Percentiles rank a stretch among this genome's conserved stretches.
Conservation (phyloP, 1,140 invertebrate genomes). For the Bombus ignitus region DNA sequence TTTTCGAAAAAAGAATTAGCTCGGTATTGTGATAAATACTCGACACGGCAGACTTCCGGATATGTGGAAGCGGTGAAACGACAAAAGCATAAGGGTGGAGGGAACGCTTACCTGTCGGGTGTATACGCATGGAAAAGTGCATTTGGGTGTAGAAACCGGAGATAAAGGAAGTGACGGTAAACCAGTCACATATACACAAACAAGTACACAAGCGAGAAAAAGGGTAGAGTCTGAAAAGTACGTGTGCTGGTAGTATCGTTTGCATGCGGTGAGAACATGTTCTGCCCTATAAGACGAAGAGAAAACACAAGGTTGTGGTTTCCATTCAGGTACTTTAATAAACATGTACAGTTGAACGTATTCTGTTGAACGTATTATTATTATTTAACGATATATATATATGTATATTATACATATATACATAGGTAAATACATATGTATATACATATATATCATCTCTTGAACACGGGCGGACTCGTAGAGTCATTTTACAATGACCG, state of each 20-base stretch:
- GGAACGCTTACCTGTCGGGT: background rate
- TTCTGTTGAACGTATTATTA: conserved; percentile 24
- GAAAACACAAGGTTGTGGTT: conserved; percentile 39
- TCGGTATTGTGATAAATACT: background rate
- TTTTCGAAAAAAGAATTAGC: background rate
- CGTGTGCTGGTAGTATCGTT: conserved; percentile 20
- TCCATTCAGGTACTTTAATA: conserved; percentile 56
- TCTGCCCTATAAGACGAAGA: background rate
- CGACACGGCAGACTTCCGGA: no score
- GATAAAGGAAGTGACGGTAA: background rate
- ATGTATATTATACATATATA: background rate
- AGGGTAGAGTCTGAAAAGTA: background rate
- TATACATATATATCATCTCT: conserved; percentile 39
- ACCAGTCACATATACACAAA: background rate
- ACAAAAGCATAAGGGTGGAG: background rate
- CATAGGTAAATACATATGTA: no score
- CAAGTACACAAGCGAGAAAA: background rate
- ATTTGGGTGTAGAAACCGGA: conserved; percentile 10
- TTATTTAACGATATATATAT: conserved; percentile 26
- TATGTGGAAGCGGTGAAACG: background rate
- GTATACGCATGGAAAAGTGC: background rate
- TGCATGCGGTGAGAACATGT: background rate
- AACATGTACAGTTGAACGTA: conserved; percentile 51
- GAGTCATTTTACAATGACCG: conserved; percentile 12
- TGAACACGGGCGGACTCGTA: conserved; percentile 51